A percentile compares a stretch with the other conserved stretches of the same genome.
Conservation (phyloP, 2,888 invertebrate species). For the Neocrepidodera transversa region DNA sequence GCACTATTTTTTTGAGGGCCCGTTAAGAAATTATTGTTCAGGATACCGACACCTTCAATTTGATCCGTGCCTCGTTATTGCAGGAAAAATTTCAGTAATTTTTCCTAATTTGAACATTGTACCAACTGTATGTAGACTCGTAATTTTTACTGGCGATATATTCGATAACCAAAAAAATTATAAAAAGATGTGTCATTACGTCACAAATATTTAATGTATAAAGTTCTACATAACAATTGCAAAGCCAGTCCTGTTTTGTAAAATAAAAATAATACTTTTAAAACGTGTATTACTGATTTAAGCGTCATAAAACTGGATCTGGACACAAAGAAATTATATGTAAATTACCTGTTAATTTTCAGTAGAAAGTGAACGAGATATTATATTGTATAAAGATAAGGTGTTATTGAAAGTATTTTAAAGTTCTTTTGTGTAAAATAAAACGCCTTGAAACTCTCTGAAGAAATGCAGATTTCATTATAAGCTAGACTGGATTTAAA, state of each 20-base stretch:
- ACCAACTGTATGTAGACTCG: too few relatives aligned
- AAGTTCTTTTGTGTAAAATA: not conserved
- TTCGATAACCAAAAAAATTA: too few relatives aligned
- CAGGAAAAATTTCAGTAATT: too few relatives aligned
- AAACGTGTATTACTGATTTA: not conserved
- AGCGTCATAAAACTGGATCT: conserved; percentile 26
- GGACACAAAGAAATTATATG: conserved; percentile 24
- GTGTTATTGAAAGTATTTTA: conserved; percentile 20
- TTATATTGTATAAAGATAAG: conserved; percentile 20
- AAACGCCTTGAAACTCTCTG: conserved; percentile 2
- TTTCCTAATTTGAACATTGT: too few relatives aligned
- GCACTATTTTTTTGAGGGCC: too few relatives aligned
- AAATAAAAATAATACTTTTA: not conserved
- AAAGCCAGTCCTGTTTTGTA: not conserved
- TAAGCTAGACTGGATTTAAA: not conserved
- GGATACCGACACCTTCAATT: too few relatives aligned
- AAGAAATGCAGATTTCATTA: conserved; percentile 17
- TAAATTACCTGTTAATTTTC: conserved; percentile 28
- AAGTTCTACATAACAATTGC: too few relatives aligned
- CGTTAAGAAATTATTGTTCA: too few relatives aligned
- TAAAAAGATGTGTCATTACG: too few relatives aligned
- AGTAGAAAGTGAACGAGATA: conserved; percentile 17
- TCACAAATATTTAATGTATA: too few relatives aligned
- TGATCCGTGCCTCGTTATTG: too few relatives aligned
- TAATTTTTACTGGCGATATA: too few relatives aligned